Base-by-base conservation (phyloP, 2,888 invertebrate species). In the Leptopilina syphax region DNA sequence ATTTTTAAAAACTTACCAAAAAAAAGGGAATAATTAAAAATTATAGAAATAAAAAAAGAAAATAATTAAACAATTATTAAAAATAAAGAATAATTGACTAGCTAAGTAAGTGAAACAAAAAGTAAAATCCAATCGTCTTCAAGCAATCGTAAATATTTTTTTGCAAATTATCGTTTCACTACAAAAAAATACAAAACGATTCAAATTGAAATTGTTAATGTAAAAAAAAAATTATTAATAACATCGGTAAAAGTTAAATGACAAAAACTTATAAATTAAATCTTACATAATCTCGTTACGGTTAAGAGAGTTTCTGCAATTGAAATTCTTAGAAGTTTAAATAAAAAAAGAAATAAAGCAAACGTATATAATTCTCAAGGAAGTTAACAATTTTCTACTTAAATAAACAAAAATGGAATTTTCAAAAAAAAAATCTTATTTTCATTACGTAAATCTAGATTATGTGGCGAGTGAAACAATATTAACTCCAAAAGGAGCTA, bases 351-450 rank as follows among this genome's bases (percentile, higher is more conserved):
- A 18, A 66, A 66, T 8, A 66, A 13, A 66, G 44, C 44, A 44
- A 44, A 44, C 44, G 8, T 44, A 44, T 44, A 44, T 44, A 44
- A 8, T 44, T 44, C 7, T 44, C 44, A 27, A 66, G 44, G n/a
- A 41, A 66, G 44, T 66, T 41, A 66, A 6, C 9, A 66, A 41
- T 66, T 66, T 41, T 66, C 27, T 27, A 66, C 41, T 66, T 34
- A 41, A 66, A 41, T 66, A n/a, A 41, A 66, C 13, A 8, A n/a
- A 12, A 66, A 1, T n/a, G 1, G 13, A 66, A 41, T 66, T 8
- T 41, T n/a, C 27, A 27, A 27, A 34, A 34, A 18, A 34, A 41
- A 41, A 66, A 66, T 66, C 7, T 27, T 66, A 41, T n/a, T 41
- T 44, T 41, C 41, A 41, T 50, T 50, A 50, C 12, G 12, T 50